Evolutionary conservation across 2,888 invertebrate genomes (phyloP), one percentile per base, ranked within the genome.

Genomic region (Ephialtes manifestator): DNA sequence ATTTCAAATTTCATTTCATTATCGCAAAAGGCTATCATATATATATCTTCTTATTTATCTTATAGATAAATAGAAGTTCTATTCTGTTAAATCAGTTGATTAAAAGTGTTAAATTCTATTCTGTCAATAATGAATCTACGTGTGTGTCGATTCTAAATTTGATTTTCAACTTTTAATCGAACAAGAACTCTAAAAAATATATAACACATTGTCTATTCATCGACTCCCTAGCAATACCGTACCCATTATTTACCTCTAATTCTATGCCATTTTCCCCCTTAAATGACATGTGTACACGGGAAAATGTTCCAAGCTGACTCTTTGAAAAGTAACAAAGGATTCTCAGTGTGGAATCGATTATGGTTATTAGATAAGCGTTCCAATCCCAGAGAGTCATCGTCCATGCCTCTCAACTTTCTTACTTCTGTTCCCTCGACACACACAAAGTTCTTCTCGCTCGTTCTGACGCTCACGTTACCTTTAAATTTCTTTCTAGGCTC

Each of bases 341-440:
- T 31, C 53, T 53, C 35, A 53, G 53, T 55, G 65, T 31, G 78
- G 53, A 85, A 85, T 81, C 81, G 81, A 81, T 81, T 70, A 63
- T 70, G 75, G 78, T 35, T 70, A 85, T 85, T 75, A 79, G 85
- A 85, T 79, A 79, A 79, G 82, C 82, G 85, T 76, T 82, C 28
- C 65, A 58, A 79, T 79, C 31, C 48, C 51, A 10, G 15, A 79
- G 82, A 82, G 85, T 85, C 82, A 82, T 85, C 85, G 71, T 85
- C 68, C n/a, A 24, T 43, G 18, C 58, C 20, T 58, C 39, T 53
- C 68, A 58, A 60, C 67, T 78, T 46, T 39, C 67, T 39, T 48
- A 11, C 3, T 39, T 35, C 3, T 39, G 39, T 13, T 76, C 13
- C 55, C 4, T 58, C 39, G 15, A 43, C 46, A 13, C 46, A 13